Evolutionary conservation across 2,888 invertebrate species (phyloP).

Genomic region (Ferrisia virgata): DNA sequence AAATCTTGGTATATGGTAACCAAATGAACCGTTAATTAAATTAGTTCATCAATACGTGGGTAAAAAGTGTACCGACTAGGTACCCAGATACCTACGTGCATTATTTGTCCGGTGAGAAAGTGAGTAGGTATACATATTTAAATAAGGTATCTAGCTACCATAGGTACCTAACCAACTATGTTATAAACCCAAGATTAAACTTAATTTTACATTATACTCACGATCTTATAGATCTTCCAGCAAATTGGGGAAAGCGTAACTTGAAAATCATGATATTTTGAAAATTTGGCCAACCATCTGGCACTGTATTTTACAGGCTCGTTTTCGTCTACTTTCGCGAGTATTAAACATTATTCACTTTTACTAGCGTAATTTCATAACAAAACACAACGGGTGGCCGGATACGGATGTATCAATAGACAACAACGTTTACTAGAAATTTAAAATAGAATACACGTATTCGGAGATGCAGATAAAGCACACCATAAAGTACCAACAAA

Average conservation of each 20-base stretch:
- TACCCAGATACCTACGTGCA: too few relatives aligned
- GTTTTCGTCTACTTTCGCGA: background rate
- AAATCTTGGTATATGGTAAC: background rate
- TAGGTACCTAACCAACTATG: too few relatives aligned
- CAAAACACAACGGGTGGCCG: background rate
- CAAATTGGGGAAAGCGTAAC: too few relatives aligned
- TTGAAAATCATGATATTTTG: background rate
- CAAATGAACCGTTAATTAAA: slow-evolving; percentile 10
- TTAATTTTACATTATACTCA: too few relatives aligned
- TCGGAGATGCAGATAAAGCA: slow-evolving; percentile 22
- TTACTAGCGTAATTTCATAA: background rate
- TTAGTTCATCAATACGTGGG: background rate
- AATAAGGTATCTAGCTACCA: too few relatives aligned
- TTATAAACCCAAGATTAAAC: too few relatives aligned
- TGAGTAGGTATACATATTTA: too few relatives aligned
- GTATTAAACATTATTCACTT: background rate
- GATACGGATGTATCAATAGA: background rate
- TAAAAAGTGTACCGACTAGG: too few relatives aligned
- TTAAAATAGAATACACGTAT: slow-evolving; percentile 5
- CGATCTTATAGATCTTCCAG: too few relatives aligned
- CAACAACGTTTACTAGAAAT: background rate
- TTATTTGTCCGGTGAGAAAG: too few relatives aligned
- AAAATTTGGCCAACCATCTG: background rate
- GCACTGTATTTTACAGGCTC: background rate
- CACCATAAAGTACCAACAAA: slow-evolving; percentile 16